Evolutionary conservation across 1,140 invertebrate genomes (phyloP), one percentile per base, ranked within the genome.

Genomic region (Steinernema feltiae): DNA sequence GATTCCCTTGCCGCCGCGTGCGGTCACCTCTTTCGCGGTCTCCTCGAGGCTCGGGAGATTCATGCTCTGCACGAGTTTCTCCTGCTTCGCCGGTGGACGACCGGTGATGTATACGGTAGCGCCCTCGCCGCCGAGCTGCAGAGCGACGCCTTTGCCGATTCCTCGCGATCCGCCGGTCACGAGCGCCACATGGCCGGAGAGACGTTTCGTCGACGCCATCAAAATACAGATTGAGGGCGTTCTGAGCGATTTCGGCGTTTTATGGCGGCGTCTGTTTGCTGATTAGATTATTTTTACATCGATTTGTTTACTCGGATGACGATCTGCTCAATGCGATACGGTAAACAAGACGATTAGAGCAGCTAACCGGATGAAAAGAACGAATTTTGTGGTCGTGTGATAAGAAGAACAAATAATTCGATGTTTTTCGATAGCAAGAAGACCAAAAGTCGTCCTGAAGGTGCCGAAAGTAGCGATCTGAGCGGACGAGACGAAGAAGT

Each of bases 111-210:
- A 41, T 7, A 41, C 35, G 85, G 35, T 41, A 18, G 35, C 35
- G 18, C 35, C 35, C 7, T 41, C 18, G 7, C 18, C 35, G 7
- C 35, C 35, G 7, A 41, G 35, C 35, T 41, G 35, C 35, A 41
- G 18, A 41, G 35, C 35, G 35, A 41, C 35, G 7, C 35, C 35
- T 41, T 18, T 41, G 17, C 87, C 87, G 48, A 88, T 87, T 21
- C 87, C 87, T 35, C 86, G 70, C 12, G 84, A 86, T 18, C 85
- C 87, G 53, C 87, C 87, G 30, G 87, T 88, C 0, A 88, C 87
- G 32, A 88, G 71, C 78, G 86, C 87, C 1, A 88, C 81, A 76
- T 86, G 84, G 12, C 86, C 87, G 30, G 77, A 72, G 29, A 87
- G 81, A 35, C 80, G 48, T 74, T 75, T 79, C 1, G 7, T 41